Evolutionary conservation across 2,888 invertebrate species (phyloP).

Genomic region (Metacarcinus magister): DNA sequence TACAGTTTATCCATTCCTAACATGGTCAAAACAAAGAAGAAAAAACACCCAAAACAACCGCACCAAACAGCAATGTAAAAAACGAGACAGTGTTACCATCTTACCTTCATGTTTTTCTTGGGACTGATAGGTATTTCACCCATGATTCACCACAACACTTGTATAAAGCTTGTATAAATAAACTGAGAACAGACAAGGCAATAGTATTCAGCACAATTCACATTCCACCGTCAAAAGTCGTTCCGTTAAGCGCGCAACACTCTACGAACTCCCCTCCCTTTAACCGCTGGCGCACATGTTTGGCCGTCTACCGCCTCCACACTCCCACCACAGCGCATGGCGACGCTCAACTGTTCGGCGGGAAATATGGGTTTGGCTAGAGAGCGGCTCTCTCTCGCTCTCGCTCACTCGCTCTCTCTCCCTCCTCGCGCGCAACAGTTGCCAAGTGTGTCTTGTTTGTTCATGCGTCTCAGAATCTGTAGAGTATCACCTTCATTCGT

Average conservation of each 20-base stretch:
- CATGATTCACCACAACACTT: constrained; percentile 54
- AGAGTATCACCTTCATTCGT: not conserved
- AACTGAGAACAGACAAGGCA: not conserved
- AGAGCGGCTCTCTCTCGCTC: constrained; percentile 36
- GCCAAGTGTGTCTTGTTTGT: constrained; percentile 66
- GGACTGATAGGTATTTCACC: constrained; percentile 75
- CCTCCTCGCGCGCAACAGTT: constrained; percentile 56
- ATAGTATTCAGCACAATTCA: not conserved
- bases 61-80: not conserved
- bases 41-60: not conserved
- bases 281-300: constrained; percentile 65
- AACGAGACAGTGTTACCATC: constrained; percentile 3
- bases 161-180: not conserved
- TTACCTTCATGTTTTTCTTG: constrained; percentile 76
- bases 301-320: not conserved
- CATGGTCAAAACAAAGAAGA: not conserved
- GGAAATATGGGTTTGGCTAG: constrained; percentile 73
- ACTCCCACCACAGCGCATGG: constrained; percentile 66
- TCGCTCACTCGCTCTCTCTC: not conserved
- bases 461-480: not conserved
- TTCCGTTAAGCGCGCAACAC: constrained; percentile 27
- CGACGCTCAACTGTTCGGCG: constrained; percentile 73
- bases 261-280: not conserved
- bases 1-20: not conserved
- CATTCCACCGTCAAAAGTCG: not conserved